Conservation (phyloP, 2,113 vertebrate genomes). For the Mus musculus region DNA sequence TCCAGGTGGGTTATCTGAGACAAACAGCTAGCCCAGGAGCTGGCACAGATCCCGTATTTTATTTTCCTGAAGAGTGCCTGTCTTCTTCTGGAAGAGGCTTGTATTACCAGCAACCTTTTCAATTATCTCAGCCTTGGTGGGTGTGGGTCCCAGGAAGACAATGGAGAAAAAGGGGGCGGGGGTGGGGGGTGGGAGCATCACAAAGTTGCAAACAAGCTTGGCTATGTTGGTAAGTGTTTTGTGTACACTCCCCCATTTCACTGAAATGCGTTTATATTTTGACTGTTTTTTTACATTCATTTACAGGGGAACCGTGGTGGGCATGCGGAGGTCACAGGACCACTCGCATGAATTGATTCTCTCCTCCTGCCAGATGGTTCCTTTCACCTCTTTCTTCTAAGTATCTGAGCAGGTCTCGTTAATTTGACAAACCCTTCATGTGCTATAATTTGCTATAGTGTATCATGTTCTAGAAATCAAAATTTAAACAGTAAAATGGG, state of each 20-base stretch:
- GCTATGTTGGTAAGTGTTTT: neutral
- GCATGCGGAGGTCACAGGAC: neutral
- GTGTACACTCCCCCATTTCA: neutral
- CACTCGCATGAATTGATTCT: neutral
- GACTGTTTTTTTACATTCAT: neutral
- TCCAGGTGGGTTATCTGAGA: conserved; percentile 63
- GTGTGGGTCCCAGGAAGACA: neutral
- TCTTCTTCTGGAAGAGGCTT: conserved; percentile 37
- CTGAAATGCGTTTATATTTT: neutral
- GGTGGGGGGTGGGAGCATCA: neutral
- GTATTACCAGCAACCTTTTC: neutral
- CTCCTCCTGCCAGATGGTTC: neutral
- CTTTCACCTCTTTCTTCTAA: neutral
- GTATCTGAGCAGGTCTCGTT: neutral
- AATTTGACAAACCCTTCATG: neutral
- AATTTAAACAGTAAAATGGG: conserved; percentile 12
- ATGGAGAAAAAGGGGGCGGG: too few relatives aligned
- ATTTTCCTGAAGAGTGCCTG: conserved; percentile 25
- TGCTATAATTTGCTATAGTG: neutral
- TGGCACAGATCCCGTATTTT: conserved; percentile 37
- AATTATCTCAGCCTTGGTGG: neutral
- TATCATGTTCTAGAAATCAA: neutral
- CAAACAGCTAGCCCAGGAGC: neutral
- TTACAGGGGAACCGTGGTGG: too few relatives aligned
- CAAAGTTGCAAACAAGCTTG: neutral